Evolutionary conservation across 1,140 invertebrate genomes (phyloP).

Genomic region (Drosophila punjabiensis): DNA sequence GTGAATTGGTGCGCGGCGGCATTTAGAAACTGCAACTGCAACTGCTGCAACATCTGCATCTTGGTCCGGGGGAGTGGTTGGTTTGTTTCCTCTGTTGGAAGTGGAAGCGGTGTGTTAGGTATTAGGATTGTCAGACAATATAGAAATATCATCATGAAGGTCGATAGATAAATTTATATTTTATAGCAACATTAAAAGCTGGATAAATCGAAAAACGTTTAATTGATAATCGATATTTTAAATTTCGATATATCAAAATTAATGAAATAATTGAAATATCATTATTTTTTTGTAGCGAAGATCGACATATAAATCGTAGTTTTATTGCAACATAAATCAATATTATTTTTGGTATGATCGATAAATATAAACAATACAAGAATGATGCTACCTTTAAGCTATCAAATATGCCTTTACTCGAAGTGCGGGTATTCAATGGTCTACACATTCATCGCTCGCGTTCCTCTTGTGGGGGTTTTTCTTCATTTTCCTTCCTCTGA

Average conservation of each 20-base stretch:
- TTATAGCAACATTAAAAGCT: not conserved
- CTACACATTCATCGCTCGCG: not conserved
- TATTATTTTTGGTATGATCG: too few species aligned
- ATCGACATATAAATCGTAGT: too few species aligned
- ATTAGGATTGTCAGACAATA: not conserved
- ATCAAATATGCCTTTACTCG: too few species aligned
- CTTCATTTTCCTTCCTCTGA: not conserved
- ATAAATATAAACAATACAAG: not conserved
- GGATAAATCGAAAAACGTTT: not conserved
- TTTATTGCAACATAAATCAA: too few species aligned
- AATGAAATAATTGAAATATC: not conserved
- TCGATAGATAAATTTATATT: not conserved
- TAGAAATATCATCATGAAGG: not conserved
- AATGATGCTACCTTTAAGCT: not conserved
- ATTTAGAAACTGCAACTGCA: conserved; percentile 61
- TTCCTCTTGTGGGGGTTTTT: not conserved
- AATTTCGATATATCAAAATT: not conserved
- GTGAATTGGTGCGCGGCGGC: conserved; percentile 61
- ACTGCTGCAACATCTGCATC: conserved; percentile 21
- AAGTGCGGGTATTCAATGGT: conserved; percentile 7
- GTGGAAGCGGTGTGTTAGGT: not conserved
- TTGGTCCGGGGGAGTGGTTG: conserved; percentile 50
- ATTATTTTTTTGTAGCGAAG: too few species aligned
- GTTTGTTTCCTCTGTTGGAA: conserved; percentile 30
- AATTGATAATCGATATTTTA: not conserved